Evolutionary conservation across 2,888 invertebrate species (phyloP).

Genomic region (Ischnus inquisitorius): DNA sequence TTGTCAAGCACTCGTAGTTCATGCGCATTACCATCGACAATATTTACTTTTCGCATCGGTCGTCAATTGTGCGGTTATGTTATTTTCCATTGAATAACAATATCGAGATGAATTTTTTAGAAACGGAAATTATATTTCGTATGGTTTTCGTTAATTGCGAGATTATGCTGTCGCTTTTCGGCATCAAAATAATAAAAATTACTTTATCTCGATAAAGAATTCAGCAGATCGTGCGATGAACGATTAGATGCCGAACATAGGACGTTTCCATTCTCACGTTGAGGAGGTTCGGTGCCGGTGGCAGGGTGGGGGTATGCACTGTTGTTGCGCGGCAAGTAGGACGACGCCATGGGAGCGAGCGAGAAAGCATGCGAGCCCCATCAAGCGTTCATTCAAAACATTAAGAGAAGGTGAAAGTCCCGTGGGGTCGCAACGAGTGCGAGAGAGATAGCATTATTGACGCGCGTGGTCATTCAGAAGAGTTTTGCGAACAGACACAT

Average conservation of each 20-base stretch:
- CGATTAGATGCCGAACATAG: neutral
- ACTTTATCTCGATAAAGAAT: neutral
- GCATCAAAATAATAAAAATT: neutral
- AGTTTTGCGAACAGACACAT: too few relatives aligned
- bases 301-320: too few relatives aligned
- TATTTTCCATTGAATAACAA: neutral
- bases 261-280: too few relatives aligned
- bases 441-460: too few relatives aligned
- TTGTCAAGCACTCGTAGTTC: neutral
- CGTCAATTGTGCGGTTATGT: neutral
- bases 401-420: too few relatives aligned
- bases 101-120: neutral
- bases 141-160: neutral
- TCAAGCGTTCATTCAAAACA: too few relatives aligned
- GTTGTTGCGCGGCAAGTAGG: too few relatives aligned
- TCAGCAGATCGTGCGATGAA: neutral
- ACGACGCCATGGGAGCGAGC: too few relatives aligned
- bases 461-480: too few relatives aligned
- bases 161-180: neutral
- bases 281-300: too few relatives aligned
- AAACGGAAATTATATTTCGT: neutral
- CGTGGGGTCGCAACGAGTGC: too few relatives aligned
- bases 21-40: neutral
- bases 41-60: slow-evolving; percentile 4
- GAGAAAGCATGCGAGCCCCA: too few relatives aligned